Evolutionary conservation across 1,140 invertebrate genomes (phyloP).

Genomic region (Polypedilum pembai): DNA sequence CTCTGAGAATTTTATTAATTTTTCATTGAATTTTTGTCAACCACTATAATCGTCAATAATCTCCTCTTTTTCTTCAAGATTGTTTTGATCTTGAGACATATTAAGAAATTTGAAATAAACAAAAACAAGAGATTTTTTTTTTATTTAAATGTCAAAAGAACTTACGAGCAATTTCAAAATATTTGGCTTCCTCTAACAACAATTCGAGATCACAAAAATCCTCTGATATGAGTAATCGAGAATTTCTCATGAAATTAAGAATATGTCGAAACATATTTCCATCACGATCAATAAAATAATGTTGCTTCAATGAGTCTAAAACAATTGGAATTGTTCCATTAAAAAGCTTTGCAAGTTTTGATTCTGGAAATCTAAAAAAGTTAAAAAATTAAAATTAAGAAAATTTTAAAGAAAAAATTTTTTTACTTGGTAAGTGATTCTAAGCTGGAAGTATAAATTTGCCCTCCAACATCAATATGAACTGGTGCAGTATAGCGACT

Average conservation of each 20-base stretch:
- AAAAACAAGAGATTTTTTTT: neutral
- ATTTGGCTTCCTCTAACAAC: slow-evolving; percentile 85
- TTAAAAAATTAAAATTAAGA: neutral
- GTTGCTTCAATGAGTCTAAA: slow-evolving; percentile 91
- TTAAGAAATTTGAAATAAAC: neutral
- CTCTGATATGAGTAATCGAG: slow-evolving; percentile 74
- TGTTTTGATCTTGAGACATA: neutral
- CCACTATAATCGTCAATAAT: too few relatives aligned
- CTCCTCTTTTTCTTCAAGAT: too few relatives aligned
- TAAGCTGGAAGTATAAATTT: slow-evolving; percentile 91
- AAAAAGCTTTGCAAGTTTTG: slow-evolving; percentile 84
- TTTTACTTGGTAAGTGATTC: slow-evolving; percentile 94
- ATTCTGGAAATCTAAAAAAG: slow-evolving; percentile 77
- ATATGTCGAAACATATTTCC: slow-evolving; percentile 94
- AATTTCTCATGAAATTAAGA: slow-evolving; percentile 90
- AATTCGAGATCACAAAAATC: slow-evolving; percentile 83
- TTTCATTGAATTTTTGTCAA: too few relatives aligned
- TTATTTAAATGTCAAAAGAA: slow-evolving; percentile 34
- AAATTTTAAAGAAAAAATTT: slow-evolving; percentile 38
- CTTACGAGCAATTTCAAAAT: slow-evolving; percentile 85
- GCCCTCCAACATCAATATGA: slow-evolving; percentile 94
- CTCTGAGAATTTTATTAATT: too few relatives aligned
- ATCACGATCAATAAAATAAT: slow-evolving; percentile 96
- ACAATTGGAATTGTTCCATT: slow-evolving; percentile 96
- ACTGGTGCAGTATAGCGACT: slow-evolving; percentile 90